Percentiles rank a stretch among this genome's conserved stretches.
Conservation (phyloP, 2,113 vertebrate species). For the Theristicus caerulescens region DNA sequence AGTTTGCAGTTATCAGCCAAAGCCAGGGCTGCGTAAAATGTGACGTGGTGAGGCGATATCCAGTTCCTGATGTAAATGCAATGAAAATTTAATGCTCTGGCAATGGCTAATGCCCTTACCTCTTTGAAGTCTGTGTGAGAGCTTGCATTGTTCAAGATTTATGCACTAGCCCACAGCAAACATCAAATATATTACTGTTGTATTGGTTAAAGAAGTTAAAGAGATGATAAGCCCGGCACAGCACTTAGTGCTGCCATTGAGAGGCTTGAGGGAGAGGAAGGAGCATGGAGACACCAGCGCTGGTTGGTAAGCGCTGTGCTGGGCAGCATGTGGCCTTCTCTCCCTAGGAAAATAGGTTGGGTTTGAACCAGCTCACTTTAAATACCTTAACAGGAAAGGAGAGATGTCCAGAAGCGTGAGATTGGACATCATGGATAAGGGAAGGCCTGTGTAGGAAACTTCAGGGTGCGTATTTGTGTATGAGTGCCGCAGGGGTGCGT, state of each 20-base stretch:
- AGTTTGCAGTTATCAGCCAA: not conserved
- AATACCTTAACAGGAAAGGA: not conserved
- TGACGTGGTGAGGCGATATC: not conserved
- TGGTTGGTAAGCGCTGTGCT: not conserved
- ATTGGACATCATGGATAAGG: not conserved
- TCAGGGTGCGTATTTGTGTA: not conserved
- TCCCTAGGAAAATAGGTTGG: not conserved
- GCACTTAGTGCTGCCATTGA: not conserved
- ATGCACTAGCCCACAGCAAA: not conserved
- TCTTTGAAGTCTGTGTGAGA: not conserved
- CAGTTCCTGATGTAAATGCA: not conserved
- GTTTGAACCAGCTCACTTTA: not conserved
- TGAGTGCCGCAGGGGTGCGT: not conserved
- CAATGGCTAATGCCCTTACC: not conserved
- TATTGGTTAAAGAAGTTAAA: not conserved
- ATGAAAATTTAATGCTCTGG: conserved; percentile 35
- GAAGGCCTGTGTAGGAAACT: not conserved
- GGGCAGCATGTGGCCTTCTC: not conserved
- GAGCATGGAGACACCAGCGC: not conserved
- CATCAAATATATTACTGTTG: not conserved
- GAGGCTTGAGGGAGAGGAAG: not conserved
- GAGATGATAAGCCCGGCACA: not conserved
- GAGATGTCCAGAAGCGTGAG: not conserved
- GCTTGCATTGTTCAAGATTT: not conserved
- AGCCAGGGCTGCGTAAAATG: not conserved